Evolutionary conservation across 2,888 invertebrate genomes (phyloP).

Genomic region (Metellina segmentata): DNA sequence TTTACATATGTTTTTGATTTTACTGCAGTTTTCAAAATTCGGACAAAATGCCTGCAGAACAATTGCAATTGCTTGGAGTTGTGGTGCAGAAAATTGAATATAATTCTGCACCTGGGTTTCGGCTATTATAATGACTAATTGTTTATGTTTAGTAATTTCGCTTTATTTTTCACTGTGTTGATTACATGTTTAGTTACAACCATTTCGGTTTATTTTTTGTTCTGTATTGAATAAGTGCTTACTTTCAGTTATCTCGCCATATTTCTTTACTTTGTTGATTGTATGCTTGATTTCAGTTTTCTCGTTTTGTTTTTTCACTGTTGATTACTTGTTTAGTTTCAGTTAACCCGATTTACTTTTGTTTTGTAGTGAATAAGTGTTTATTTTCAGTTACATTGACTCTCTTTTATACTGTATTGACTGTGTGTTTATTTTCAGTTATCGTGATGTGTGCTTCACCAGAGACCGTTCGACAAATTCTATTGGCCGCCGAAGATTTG

Average conservation of each 20-base stretch:
- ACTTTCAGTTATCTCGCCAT: no score
- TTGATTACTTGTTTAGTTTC: neutral
- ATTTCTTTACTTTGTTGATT: no score
- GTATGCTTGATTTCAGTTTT: neutral
- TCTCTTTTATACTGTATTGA: neutral
- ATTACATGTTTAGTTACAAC: constrained; percentile 85
- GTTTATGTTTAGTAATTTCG: no score
- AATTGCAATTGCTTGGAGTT: no score
- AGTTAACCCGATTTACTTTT: neutral
- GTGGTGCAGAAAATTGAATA: no score
- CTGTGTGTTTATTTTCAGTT: constrained; percentile 85
- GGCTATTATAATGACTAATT: no score
- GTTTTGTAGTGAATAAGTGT: neutral
- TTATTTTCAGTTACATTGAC: neutral
- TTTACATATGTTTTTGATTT: no score
- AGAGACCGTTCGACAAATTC: constrained; percentile 92
- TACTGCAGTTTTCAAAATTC: no score
- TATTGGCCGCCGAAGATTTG: constrained; percentile 95
- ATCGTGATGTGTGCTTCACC: constrained; percentile 96
- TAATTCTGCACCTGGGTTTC: no score
- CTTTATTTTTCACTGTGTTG: neutral
- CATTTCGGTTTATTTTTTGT: constrained; percentile 93
- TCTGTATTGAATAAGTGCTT: constrained; percentile 85
- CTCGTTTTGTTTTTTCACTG: neutral
- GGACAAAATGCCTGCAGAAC: no score